These are phyloP conservation scores for Pelvicachromis taeniatus DNA, from an alignment of 2,113 vertebrate species.

Conservation along the genomic window DNA sequence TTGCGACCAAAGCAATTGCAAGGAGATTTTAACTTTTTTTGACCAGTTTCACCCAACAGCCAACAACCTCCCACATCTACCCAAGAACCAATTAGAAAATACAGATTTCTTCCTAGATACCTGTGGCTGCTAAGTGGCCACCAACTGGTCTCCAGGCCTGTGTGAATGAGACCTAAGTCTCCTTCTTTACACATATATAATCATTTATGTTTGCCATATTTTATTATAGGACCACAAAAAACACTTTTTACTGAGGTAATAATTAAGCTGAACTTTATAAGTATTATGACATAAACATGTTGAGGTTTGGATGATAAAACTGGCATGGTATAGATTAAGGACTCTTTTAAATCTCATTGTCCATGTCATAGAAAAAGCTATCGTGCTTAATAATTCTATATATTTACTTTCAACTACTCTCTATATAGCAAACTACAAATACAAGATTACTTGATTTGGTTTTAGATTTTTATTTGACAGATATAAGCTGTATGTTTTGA, in stretches of 20 bases:
- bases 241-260: slow-evolving; percentile 18
- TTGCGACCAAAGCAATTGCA: background rate
- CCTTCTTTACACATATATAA: background rate
- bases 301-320: background rate
- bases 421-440: background rate
- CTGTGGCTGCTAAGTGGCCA: background rate
- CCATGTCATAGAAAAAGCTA: slow-evolving; percentile 9
- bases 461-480: background rate
- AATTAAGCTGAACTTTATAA: background rate
- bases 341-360: background rate
- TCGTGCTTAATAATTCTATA: slow-evolving; percentile 23
- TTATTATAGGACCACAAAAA: background rate
- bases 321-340: slow-evolving; percentile 6
- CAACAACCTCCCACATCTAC: background rate
- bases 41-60: background rate
- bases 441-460: background rate
- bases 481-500: background rate
- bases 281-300: slow-evolving; percentile 7
- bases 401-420: slow-evolving; percentile 10
- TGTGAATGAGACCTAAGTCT: background rate
- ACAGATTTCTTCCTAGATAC: background rate
- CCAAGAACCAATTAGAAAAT: background rate
- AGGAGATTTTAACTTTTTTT: background rate
- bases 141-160: background rate
- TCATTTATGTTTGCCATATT: background rate